These are phyloP conservation scores for Eulemur albifrons DNA, from an alignment of 2,797 vertebrate genomes.

Conservation along the genomic window DNA sequence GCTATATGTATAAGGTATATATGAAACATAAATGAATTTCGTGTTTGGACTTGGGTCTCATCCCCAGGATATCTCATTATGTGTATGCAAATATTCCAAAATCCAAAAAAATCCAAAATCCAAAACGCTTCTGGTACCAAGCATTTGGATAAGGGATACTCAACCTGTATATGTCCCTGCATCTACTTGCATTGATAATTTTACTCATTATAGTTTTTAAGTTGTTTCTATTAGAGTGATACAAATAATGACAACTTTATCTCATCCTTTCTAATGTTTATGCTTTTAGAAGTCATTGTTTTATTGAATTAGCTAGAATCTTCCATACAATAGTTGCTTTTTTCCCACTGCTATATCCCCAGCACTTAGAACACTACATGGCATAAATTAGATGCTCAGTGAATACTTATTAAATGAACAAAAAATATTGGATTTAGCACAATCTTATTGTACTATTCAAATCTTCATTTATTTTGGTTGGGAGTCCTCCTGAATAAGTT, in stretches of 20 bases:
- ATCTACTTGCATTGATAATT: not conserved
- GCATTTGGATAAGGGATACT: not conserved
- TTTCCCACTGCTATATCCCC: not conserved
- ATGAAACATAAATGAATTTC: not conserved
- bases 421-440: not conserved
- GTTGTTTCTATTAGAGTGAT: not conserved
- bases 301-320: not conserved
- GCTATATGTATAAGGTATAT: not conserved
- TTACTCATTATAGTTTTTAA: not conserved
- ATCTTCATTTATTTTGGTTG: not conserved
- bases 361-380: not conserved
- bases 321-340: not conserved
- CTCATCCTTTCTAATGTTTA: not conserved
- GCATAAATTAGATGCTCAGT: not conserved
- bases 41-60: not conserved
- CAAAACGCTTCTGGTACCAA: not conserved
- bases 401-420: not conserved
- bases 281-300: not conserved
- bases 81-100: not conserved
- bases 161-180: not conserved
- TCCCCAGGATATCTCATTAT: not conserved
- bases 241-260: not conserved
- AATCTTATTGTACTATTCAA: not conserved
- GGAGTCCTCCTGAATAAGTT: not conserved
- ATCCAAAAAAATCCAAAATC: not conserved